These are phyloP conservation scores for Odontocolon sp. DNA, from an alignment of 2,888 invertebrate species.

Conservation along the genomic window DNA sequence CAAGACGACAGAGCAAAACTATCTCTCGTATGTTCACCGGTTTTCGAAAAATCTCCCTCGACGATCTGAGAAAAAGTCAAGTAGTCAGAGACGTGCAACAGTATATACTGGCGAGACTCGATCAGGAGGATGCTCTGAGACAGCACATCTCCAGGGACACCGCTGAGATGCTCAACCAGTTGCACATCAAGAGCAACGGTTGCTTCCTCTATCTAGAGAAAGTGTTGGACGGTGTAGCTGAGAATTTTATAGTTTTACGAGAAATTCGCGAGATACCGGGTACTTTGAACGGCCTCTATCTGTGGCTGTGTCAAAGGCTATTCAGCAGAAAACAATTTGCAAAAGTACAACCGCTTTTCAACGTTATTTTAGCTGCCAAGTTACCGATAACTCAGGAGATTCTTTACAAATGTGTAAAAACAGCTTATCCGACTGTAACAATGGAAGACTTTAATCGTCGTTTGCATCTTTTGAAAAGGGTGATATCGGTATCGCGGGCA, in stretches of 20 bases:
- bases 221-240: constrained; percentile 94
- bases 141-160: constrained; percentile 95
- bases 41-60: constrained; percentile 95
- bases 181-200: constrained; percentile 98
- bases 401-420: constrained; percentile 90
- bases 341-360: constrained; percentile 91
- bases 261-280: constrained; percentile 97
- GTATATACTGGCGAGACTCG: constrained; percentile 94
- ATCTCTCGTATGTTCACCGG: constrained; percentile 90
- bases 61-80: constrained; percentile 93
- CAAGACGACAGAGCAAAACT: constrained; percentile 91
- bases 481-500: constrained; percentile 84
- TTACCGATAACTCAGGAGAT: constrained; percentile 92
- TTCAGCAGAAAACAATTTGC: constrained; percentile 94
- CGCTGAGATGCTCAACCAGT: constrained; percentile 96
- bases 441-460: constrained; percentile 91
- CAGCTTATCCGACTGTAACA: constrained; percentile 89
- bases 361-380: constrained; percentile 93
- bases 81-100: constrained; percentile 97
- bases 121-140: constrained; percentile 93
- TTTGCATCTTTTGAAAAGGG: constrained; percentile 87
- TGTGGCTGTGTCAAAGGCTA: constrained; percentile 96
- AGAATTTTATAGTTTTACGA: constrained; percentile 94
- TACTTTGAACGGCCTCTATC: constrained; percentile 95
- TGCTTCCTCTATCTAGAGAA: constrained; percentile 94